Base-by-base conservation (phyloP, 2,888 invertebrate genomes). In the Agrochola lota region DNA sequence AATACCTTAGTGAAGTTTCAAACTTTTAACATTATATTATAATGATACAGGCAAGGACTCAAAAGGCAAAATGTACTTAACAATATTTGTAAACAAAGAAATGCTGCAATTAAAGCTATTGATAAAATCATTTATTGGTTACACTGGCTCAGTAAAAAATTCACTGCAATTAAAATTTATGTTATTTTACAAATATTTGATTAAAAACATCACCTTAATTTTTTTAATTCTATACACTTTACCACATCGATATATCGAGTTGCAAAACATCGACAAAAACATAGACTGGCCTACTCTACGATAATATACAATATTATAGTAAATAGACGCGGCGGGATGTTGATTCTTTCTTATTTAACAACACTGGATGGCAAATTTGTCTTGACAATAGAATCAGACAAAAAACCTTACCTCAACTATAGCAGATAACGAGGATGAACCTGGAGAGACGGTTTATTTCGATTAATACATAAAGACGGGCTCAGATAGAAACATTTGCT, bases 91-190 rank as follows among this genome's bases (percentile, higher is more conserved):
- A 84, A 71, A 81, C 75, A 82, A 49, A 74, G 35, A 87, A 87
- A 88, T 87, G 87, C 89, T 70, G 69, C 46, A 80, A 35, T 87
- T 87, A 87, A 87, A 87, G 89, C 87, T 87, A 63, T 83, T 64
- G 67, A 68, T 71, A 66, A 68, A 79, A 75, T 78, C 43, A 74
- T 72, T 49, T 62, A 78, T 60, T 80, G 60, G 35, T 81, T 63
- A 64, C 74, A 88, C 78, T 78, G 84, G 79, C 80, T 84, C 78
- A 64, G 52, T 71, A 60, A 62, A 23, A 43, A 67, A 23, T 26
- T 71, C 20, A 62, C 71, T 57, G 35, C 35, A 35, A n/a, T 66
- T 66, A 7, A 49, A 77, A 35, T 46, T 12, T 46, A 23, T 70
- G 60, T 64, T 0, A 62, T 46, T 26, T 11, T 64, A 81, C 66